Evolutionary conservation across 2,113 vertebrate genomes (phyloP).

Genomic region (Rhinopomastus cyanomelas): DNA sequence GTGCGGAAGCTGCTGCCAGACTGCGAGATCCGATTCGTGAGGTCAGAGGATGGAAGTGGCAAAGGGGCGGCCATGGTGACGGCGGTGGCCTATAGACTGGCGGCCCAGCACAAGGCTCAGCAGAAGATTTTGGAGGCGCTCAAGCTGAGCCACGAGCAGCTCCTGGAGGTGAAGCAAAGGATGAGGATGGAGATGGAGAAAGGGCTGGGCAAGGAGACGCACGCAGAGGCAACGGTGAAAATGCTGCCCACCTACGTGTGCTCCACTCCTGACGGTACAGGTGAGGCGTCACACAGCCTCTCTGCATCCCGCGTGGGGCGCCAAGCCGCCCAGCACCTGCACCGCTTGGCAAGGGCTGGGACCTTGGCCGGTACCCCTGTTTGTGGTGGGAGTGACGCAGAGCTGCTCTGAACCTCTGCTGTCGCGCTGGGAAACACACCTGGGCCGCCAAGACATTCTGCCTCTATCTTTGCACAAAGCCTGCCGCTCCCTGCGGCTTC

Average conservation of each 20-base stretch:
- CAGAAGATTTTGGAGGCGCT: conserved; percentile 83
- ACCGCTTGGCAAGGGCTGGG: not conserved
- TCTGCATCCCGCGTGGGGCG: fast-evolving
- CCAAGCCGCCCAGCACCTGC: not conserved
- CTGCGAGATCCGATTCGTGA: conserved; percentile 90
- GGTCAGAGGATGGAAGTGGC: conserved; percentile 91
- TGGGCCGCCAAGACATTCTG: not conserved
- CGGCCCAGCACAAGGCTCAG: conserved; percentile 82
- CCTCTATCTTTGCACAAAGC: not conserved
- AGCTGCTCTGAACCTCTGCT: not conserved
- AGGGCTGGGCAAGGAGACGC: conserved; percentile 83
- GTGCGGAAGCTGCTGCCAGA: conserved; percentile 89
- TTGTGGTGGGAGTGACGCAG: not conserved
- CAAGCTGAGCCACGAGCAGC: conserved; percentile 83
- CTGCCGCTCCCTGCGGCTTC: not conserved
- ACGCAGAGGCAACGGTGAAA: conserved; percentile 78
- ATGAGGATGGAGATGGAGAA: conserved; percentile 84
- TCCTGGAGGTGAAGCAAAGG: conserved; percentile 86
- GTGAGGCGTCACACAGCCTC: conserved; percentile 25
- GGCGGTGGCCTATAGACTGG: conserved; percentile 89
- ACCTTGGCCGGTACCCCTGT: not conserved
- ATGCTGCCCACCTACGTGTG: conserved; percentile 95
- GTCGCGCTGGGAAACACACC: not conserved
- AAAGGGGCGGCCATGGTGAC: conserved; percentile 98
- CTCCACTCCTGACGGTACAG: conserved; percentile 92